Evolutionary conservation across 1,140 invertebrate species (phyloP), one percentile per base, ranked within the genome.

Genomic region (Heliconius congener): DNA sequence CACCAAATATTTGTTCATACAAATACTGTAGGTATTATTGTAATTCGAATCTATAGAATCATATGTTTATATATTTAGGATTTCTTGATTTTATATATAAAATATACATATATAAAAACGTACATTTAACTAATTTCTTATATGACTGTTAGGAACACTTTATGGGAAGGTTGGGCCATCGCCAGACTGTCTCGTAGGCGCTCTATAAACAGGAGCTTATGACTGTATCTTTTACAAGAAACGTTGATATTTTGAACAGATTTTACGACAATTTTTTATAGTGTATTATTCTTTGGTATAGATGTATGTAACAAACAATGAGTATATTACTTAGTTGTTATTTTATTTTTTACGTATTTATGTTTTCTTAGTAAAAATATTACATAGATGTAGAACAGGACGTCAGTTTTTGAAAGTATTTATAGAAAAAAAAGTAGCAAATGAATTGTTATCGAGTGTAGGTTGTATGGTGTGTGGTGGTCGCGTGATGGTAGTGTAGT

Each of bases 391-490:
- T 16, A 4, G 46, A 50, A 34, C 9, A 39, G 39, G 8, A 9
- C 9, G 39, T 39, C 46, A 50, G 3, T 52, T 52, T 4, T 46
- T 19, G 1, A 8, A 19, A 52, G 6, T 8, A 8, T 18, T 57
- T 57, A 57, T 23, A 23, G 3, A 23, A 23, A 57, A 81, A 71
- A 70, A 78, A 86, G 86, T 86, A 74, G 83, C 85, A 83, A 90
- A 90, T 91, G 86, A 87, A 90, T 90, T 90, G 87, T 82, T 83
- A 85, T 82, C 80, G 83, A 87, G 84, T 91, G 50, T 8, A 18
- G 50, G 18, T 19, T 52, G 89, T 90, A 89, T 86, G 84, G 84
- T 86, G 87, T 87, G 89, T 87, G 85, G 85, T 60, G 57, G 2
- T 60, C 27, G 57, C 23, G 57, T 60, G 57, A 13, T 30, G 60